Percentiles rank a stretch among this genome's conserved stretches.
Conservation (phyloP, 2,797 vertebrate genomes). For the Glyptemys insculpta region DNA sequence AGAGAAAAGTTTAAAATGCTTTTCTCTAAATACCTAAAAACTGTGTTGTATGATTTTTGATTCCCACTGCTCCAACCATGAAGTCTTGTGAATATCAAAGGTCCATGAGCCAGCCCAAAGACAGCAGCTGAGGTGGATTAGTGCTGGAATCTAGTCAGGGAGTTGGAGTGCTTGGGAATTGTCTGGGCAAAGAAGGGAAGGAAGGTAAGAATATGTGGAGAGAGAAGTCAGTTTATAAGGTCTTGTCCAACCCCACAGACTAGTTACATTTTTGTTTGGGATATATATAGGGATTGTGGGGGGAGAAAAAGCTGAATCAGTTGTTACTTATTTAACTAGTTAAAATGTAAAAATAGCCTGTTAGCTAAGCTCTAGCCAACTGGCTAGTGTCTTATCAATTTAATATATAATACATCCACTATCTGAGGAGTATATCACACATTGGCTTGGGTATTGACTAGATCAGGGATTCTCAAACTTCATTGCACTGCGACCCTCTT, state of each 20-base stretch:
- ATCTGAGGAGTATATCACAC: neutral
- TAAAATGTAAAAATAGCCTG: neutral
- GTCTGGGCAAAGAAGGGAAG: conserved; percentile 58
- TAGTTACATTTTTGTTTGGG: neutral
- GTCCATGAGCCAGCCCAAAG: conserved; percentile 47
- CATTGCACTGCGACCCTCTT: too few species aligned
- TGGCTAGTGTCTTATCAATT: conserved; percentile 28
- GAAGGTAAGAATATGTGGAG: conserved; percentile 56
- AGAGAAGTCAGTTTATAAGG: conserved; percentile 38
- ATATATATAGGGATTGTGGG: neutral
- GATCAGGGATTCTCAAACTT: too few species aligned
- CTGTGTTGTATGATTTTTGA: conserved; percentile 48
- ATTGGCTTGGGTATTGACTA: neutral
- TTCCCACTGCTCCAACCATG: conserved; percentile 61
- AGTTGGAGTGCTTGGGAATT: conserved; percentile 55
- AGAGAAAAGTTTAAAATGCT: neutral
- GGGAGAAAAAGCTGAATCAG: conserved; percentile 30
- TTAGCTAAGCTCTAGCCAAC: conserved; percentile 23
- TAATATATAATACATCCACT: neutral
- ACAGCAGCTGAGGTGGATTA: conserved; percentile 65
- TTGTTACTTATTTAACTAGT: conserved; percentile 18
- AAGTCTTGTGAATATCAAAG: conserved; percentile 55
- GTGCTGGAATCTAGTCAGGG: conserved; percentile 66
- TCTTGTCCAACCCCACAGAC: conserved; percentile 6
- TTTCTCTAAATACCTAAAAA: neutral